Conservation (phyloP, 2,113 vertebrate genomes). For the Origma solitaria region DNA sequence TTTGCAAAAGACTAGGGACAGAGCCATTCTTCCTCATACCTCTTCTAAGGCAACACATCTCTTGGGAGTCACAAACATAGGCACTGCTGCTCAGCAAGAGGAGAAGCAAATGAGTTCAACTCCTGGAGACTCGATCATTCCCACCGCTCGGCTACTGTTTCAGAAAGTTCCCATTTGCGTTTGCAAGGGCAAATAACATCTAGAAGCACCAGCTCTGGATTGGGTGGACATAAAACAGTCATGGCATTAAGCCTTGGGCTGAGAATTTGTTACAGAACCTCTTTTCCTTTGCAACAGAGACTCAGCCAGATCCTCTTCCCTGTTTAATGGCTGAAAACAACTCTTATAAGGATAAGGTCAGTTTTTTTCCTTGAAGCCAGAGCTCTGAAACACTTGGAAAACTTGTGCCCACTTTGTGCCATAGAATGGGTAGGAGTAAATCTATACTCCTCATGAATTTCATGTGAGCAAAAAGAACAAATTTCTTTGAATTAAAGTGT, state of each 20-base stretch:
- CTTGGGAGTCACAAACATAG: neutral
- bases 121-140: neutral
- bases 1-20: neutral
- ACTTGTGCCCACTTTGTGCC: neutral
- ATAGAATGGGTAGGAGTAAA: neutral
- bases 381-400: neutral
- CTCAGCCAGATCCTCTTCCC: neutral
- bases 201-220: neutral
- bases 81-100: neutral
- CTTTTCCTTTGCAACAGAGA: neutral
- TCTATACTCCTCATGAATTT: fast-evolving
- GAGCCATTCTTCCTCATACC: neutral
- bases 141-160: neutral
- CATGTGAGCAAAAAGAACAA: neutral
- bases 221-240: neutral
- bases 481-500: neutral
- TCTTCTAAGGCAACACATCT: neutral
- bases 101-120: neutral
- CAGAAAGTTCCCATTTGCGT: neutral
- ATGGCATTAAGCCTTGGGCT: neutral
- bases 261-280: neutral
- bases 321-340: neutral
- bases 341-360: neutral
- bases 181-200: neutral
- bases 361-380: neutral